Percentiles rank a stretch among this genome's conserved stretches.
Conservation (phyloP, 2,113 vertebrate species). For the Empidonax alnorum region DNA sequence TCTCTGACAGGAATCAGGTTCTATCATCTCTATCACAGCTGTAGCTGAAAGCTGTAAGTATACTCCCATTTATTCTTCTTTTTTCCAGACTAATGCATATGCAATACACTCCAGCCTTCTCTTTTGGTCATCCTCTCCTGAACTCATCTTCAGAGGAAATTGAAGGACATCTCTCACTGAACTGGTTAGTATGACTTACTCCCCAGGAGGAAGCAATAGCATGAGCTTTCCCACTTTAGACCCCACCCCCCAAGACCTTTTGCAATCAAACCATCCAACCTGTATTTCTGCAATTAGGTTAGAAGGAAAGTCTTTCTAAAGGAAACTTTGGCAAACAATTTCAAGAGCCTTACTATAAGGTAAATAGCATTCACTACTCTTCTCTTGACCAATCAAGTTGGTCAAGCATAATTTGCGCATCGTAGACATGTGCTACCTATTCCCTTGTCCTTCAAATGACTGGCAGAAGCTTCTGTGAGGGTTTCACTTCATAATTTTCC, state of each 20-base stretch:
- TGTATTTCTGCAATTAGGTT: neutral
- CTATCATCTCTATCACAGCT: neutral
- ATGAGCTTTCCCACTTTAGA: neutral
- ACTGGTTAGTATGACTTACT: neutral
- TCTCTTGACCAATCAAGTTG: neutral
- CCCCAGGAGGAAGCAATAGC: neutral
- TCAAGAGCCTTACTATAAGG: neutral
- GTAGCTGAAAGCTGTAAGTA: neutral
- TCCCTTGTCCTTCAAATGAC: neutral
- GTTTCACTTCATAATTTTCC: neutral
- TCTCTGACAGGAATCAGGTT: neutral
- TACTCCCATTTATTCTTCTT: fast-evolving
- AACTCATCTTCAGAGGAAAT: neutral
- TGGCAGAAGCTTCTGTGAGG: neutral
- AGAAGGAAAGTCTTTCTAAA: neutral
- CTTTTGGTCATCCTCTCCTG: neutral
- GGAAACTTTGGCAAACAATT: neutral
- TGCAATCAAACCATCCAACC: neutral
- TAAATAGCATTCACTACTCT: neutral
- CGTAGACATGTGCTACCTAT: neutral
- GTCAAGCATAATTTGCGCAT: neutral
- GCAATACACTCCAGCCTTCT: neutral
- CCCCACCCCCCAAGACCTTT: neutral
- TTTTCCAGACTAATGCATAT: neutral
- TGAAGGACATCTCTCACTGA: neutral